Evolutionary conservation across 2,113 vertebrate genomes (phyloP).

Genomic region (Ceyx cyanopectus): DNA sequence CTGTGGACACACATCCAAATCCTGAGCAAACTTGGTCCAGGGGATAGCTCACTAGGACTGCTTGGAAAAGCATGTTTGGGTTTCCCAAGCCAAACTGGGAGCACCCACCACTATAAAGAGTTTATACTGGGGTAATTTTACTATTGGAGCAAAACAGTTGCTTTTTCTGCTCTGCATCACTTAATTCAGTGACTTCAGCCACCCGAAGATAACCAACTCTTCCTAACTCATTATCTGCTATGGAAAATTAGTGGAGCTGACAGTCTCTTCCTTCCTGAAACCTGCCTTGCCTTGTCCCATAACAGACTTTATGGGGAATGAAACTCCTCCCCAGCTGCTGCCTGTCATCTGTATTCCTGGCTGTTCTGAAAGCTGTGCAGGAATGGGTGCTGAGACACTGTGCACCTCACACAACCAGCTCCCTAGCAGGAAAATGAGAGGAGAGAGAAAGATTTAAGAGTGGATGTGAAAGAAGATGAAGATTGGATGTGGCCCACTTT

Average conservation of each 20-base stretch:
- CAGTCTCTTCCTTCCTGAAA: neutral
- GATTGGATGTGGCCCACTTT: conserved; percentile 3
- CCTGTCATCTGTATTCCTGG: neutral
- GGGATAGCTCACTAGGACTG: neutral
- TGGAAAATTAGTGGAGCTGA: neutral
- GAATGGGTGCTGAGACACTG: neutral
- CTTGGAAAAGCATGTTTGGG: neutral
- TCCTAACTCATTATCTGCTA: neutral
- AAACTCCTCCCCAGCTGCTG: neutral
- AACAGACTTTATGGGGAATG: neutral
- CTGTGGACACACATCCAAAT: rapidly evolving
- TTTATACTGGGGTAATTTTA: neutral
- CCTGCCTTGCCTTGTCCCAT: neutral
- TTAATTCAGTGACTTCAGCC: neutral
- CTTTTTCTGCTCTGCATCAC: neutral
- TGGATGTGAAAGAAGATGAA: neutral
- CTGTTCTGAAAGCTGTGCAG: neutral
- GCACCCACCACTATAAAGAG: neutral
- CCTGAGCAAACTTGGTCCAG: neutral
- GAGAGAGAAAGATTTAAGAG: neutral
- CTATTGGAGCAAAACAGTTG: neutral
- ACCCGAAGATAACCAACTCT: neutral
- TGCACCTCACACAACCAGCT: rapidly evolving
- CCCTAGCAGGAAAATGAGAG: neutral
- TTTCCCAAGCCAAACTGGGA: neutral